These are phyloP conservation scores for Chiroxiphia lanceolata DNA, from an alignment of 2,797 vertebrate species.

Conservation along the genomic window DNA sequence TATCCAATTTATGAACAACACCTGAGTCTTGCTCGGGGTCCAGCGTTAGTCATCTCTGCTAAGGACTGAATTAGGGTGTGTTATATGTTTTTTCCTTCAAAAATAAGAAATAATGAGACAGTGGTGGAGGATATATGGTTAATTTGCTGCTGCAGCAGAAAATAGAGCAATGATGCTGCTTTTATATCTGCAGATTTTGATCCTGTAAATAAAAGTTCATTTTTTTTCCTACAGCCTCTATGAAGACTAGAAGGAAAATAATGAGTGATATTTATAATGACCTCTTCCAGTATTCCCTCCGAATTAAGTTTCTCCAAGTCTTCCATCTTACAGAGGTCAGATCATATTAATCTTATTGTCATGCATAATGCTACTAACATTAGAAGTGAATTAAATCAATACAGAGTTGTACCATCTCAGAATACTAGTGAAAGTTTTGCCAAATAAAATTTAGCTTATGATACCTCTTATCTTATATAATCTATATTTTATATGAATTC, in stretches of 20 bases:
- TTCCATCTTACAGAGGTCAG: background rate
- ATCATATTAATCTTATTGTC: background rate
- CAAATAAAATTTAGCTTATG: background rate
- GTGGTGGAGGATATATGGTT: background rate
- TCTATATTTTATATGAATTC: background rate
- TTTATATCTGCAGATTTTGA: background rate
- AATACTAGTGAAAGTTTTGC: background rate
- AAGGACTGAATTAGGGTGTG: background rate
- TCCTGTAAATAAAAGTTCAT: background rate
- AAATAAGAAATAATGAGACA: constrained; percentile 2
- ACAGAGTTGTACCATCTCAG: background rate
- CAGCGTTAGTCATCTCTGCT: background rate
- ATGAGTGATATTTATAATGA: background rate
- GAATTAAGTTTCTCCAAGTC: background rate
- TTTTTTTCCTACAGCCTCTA: background rate
- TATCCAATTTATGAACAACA: constrained; percentile 7
- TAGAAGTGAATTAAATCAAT: background rate
- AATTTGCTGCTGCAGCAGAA: background rate
- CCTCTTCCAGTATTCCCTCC: background rate
- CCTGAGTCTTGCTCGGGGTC: background rate
- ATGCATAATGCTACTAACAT: background rate
- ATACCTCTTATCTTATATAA: background rate
- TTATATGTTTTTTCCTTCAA: background rate
- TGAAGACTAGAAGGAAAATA: background rate
- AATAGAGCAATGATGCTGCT: background rate